phyloP scores from a whole-genome alignment of 2,888 invertebrate genomes.

The Epistrophe grossulariae region DNA sequence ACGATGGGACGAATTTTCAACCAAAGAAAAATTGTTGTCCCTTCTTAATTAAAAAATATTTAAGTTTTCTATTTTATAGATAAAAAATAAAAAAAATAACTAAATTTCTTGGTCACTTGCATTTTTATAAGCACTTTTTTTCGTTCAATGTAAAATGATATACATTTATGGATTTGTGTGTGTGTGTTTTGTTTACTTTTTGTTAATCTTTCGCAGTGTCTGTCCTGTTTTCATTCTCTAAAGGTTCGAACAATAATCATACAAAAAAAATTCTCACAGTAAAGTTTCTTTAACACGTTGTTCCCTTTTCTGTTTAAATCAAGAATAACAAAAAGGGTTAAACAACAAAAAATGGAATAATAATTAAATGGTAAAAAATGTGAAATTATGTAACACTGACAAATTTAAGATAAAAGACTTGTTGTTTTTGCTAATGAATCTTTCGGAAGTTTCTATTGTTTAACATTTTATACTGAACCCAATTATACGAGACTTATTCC shows the following conservation, averaged over 20 bases:
- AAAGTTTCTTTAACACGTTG: not conserved
- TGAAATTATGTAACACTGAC: not conserved
- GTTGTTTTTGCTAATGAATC: not conserved
- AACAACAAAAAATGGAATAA: not conserved
- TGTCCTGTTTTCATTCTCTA: conserved; percentile 16
- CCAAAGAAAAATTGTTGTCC: too few species aligned
- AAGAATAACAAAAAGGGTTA: not conserved
- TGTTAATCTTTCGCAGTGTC: not conserved
- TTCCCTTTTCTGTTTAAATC: not conserved
- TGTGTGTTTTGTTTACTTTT: conserved; percentile 10
- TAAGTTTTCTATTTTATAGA: too few species aligned
- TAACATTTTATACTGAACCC: not conserved
- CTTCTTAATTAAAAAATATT: too few species aligned
- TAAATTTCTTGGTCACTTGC: too few species aligned
- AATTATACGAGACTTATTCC: not conserved
- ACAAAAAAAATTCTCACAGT: conserved; percentile 56
- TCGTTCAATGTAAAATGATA: not conserved
- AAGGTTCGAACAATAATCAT: conserved; percentile 21
- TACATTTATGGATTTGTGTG: not conserved
- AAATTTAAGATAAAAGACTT: not conserved
- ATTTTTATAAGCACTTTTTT: not conserved
- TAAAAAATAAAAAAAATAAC: too few species aligned
- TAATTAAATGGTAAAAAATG: conserved; percentile 6
- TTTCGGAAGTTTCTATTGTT: not conserved
- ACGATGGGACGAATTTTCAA: too few species aligned